phyloP scores from a whole-genome alignment of 2,113 vertebrate species.

The Atherinomorus stipes region DNA sequence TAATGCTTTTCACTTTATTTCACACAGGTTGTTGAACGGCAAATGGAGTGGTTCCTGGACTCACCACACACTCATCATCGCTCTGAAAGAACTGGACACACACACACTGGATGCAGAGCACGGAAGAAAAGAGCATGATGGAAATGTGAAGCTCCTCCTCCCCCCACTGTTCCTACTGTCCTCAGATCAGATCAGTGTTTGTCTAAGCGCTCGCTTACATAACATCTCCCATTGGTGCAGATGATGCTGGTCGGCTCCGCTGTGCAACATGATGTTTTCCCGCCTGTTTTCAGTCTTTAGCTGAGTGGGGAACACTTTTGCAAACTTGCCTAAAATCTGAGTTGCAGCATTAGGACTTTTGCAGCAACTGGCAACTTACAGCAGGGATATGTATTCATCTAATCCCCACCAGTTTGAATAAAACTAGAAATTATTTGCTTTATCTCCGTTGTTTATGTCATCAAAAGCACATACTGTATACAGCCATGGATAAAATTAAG shows the following conservation, averaged over 20 bases:
- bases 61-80: background rate
- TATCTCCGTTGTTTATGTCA: too few relatives aligned
- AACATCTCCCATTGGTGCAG: background rate
- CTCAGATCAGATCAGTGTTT: background rate
- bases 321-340: too few relatives aligned
- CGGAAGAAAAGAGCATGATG: slow-evolving; percentile 1
- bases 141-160: slow-evolving; percentile 1
- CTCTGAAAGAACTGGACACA: slow-evolving; percentile 11
- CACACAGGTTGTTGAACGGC: slow-evolving; percentile 76
- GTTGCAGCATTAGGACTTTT: too few relatives aligned
- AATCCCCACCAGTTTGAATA: too few relatives aligned
- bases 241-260: too few relatives aligned
- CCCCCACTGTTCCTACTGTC: background rate
- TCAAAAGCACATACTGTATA: too few relatives aligned
- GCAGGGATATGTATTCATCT: too few relatives aligned
- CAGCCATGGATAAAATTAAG: too few relatives aligned
- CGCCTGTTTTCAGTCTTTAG: background rate
- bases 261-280: too few relatives aligned
- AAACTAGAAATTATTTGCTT: too few relatives aligned
- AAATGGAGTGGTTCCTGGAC: slow-evolving; percentile 33
- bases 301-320: background rate
- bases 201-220: background rate
- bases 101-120: background rate
- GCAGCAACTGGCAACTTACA: too few relatives aligned
- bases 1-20: slow-evolving; percentile 54